Evolutionary conservation across 2,888 invertebrate genomes (phyloP).

Genomic region (Acanthopleura granulata): DNA sequence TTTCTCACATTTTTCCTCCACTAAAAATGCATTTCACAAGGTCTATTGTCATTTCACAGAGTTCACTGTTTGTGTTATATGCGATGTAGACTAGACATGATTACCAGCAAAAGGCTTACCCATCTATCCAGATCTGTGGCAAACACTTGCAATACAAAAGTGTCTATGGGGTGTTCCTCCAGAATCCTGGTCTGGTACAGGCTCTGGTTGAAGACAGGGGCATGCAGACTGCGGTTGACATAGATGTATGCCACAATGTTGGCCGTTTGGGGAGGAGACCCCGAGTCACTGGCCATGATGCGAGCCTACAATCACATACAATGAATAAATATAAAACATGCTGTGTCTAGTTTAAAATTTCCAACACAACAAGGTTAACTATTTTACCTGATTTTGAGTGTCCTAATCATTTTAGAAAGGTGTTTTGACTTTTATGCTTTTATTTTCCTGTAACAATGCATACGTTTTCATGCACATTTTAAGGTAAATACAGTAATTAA

Average conservation of each 20-base stretch:
- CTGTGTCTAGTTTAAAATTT: no score
- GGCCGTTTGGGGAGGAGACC: constrained; percentile 1
- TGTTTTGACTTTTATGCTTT: no score
- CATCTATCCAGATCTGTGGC: constrained; percentile 34
- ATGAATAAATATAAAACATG: no score
- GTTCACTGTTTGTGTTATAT: no score
- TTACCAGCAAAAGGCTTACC: constrained; percentile 12
- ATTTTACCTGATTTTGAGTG: neutral
- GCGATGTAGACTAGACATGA: no score
- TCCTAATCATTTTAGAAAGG: no score
- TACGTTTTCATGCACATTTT: no score
- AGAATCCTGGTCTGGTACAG: constrained; percentile 28
- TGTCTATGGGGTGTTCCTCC: constrained; percentile 32
- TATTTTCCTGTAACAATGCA: no score
- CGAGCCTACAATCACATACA: constrained; percentile 6
- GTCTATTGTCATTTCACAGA: no score
- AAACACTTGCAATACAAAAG: constrained; percentile 23
- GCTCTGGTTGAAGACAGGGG: constrained; percentile 5
- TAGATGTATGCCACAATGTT: constrained; percentile 1
- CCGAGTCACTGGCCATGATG: neutral
- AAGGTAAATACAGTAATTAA: no score
- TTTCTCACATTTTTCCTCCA: no score
- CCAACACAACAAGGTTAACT: neutral
- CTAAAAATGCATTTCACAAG: no score
- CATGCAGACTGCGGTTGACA: neutral